Percentiles rank a stretch among this genome's conserved stretches.
phyloP scores from a whole-genome alignment of 1,140 invertebrate genomes.

The Drosophila miranda region DNA sequence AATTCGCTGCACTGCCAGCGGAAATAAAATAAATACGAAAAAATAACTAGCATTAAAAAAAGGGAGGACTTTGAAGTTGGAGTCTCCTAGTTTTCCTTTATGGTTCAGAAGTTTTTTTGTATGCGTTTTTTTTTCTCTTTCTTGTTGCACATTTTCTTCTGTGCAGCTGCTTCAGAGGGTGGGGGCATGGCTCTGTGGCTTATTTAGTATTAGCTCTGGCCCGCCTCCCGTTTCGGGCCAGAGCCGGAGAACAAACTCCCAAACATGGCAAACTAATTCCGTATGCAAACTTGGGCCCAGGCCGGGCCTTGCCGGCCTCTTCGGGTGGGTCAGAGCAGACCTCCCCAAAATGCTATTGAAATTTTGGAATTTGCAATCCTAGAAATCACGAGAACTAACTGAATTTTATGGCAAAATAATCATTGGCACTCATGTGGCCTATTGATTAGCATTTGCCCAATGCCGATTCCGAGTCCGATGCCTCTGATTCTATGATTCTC shows the following conservation, averaged over 20 bases:
- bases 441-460: conserved; percentile 72
- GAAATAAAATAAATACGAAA: conserved; percentile 74
- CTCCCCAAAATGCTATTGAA: conserved; percentile 70
- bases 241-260: conserved; percentile 41
- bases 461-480: not conserved
- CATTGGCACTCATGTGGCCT: conserved; percentile 77
- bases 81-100: conserved; percentile 59
- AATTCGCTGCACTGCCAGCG: conserved; percentile 63
- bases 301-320: conserved; percentile 12
- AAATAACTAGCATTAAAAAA: conserved; percentile 49
- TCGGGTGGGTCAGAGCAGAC: conserved; percentile 31
- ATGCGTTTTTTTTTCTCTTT: conserved; percentile 31
- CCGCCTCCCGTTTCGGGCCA: conserved; percentile 31
- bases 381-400: conserved; percentile 64
- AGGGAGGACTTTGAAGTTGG: conserved; percentile 38
- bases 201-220: conserved; percentile 74
- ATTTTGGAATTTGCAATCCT: conserved; percentile 48
- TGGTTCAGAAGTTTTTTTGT: conserved; percentile 60
- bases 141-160: not conserved
- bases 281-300: conserved; percentile 56
- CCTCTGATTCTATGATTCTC: conserved; percentile 15
- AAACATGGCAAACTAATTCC: conserved; percentile 59
- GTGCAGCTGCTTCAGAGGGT: conserved; percentile 36
- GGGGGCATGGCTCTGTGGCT: conserved; percentile 46
- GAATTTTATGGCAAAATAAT: conserved; percentile 80